phyloP scores from a whole-genome alignment of 2,113 vertebrate genomes.

The Blennius ocellaris region DNA sequence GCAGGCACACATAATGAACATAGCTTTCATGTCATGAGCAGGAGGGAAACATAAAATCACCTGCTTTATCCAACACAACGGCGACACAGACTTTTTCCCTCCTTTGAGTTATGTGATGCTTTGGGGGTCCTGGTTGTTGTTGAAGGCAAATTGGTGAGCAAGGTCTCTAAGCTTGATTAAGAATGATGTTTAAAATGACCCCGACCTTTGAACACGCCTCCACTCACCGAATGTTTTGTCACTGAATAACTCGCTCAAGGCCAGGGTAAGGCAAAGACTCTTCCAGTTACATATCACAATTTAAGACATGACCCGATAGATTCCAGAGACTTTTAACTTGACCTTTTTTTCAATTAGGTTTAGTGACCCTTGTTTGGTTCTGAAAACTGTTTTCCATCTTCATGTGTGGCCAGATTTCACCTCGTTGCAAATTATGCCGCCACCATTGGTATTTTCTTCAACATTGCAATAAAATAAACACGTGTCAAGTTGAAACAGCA shows the following conservation, averaged over 20 bases:
- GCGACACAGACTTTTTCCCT: background rate
- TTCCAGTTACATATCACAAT: background rate
- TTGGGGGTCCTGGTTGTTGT: background rate
- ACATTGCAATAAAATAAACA: background rate
- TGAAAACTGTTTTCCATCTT: background rate
- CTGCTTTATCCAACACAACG: too few relatives aligned
- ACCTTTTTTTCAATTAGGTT: background rate
- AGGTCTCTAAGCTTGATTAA: slow-evolving; percentile 18
- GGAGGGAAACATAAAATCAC: too few relatives aligned
- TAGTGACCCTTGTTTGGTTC: background rate
- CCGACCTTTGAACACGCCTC: slow-evolving; percentile 39
- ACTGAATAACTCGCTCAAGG: slow-evolving; percentile 38
- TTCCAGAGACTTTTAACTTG: background rate
- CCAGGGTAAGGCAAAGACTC: background rate
- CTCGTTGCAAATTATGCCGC: background rate
- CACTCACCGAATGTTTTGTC: slow-evolving; percentile 17
- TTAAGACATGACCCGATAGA: background rate
- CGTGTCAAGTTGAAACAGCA: background rate
- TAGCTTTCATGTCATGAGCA: too few relatives aligned
- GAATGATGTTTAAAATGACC: slow-evolving; percentile 25
- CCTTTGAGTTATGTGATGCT: background rate
- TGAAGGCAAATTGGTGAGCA: slow-evolving; percentile 6
- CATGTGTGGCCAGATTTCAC: background rate
- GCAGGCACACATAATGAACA: too few relatives aligned
- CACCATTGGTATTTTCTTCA: background rate